Percentiles rank a stretch among this genome's conserved stretches.
These are phyloP conservation scores for Tonatia bakeri DNA, from an alignment of 2,113 vertebrate species.

Conservation along the genomic window DNA sequence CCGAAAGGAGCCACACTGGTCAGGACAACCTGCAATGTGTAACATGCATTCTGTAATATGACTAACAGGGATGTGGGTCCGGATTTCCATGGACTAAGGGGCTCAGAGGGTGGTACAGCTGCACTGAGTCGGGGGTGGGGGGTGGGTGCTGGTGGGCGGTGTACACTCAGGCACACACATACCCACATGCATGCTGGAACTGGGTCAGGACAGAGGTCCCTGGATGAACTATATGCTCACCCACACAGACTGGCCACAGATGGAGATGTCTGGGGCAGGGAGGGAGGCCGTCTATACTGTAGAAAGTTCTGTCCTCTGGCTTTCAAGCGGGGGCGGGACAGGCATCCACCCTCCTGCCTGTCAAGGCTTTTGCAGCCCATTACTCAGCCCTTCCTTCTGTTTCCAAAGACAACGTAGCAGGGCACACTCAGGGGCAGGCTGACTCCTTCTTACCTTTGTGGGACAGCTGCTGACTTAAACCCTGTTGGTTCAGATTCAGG, in stretches of 20 bases:
- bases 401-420: not conserved
- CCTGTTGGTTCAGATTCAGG: not conserved
- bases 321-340: not conserved
- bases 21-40: too few relatives aligned
- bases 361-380: not conserved
- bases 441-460: not conserved
- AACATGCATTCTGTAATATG: not conserved
- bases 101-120: not conserved
- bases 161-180: not conserved
- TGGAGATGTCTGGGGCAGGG: not conserved
- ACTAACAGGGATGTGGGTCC: not conserved
- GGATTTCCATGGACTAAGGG: not conserved
- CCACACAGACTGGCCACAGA: not conserved
- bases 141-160: fast-evolving
- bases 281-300: not conserved
- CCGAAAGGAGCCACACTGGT: too few relatives aligned
- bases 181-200: not conserved
- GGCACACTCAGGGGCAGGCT: not conserved
- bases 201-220: slow-evolving; percentile 2
- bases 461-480: not conserved
- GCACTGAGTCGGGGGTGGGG: not conserved
- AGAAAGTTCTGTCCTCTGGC: not conserved
- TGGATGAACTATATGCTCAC: not conserved
- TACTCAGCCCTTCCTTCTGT: not conserved
- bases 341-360: not conserved